Conservation (phyloP, 2,797 vertebrate genomes). For the Sebastiscus tertius region DNA sequence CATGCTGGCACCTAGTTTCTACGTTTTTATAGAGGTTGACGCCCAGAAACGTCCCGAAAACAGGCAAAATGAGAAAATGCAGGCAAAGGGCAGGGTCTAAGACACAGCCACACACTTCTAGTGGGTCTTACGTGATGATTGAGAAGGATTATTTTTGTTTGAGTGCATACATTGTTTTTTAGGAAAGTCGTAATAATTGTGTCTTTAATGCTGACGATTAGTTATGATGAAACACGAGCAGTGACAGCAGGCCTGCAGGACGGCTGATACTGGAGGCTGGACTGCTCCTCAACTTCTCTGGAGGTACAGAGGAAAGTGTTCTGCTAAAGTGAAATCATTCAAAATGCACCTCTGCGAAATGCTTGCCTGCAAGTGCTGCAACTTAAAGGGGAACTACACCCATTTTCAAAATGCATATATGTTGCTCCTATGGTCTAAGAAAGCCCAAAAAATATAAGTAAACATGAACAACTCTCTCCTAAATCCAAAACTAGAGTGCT, state of each 20-base stretch:
- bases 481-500: too few species aligned
- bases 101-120: not conserved
- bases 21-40: not conserved
- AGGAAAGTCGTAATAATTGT: too few species aligned
- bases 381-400: too few species aligned
- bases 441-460: too few species aligned
- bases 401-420: too few species aligned
- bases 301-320: not conserved
- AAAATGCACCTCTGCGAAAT: not conserved
- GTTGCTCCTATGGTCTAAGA: too few species aligned
- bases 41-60: not conserved
- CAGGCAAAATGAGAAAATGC: not conserved
- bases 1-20: not conserved
- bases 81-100: not conserved
- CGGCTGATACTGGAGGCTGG: not conserved
- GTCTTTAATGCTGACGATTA: not conserved
- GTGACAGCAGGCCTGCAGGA: not conserved
- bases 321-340: not conserved
- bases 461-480: too few species aligned
- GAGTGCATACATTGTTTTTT: not conserved
- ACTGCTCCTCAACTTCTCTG: conserved; percentile 1
- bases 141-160: not conserved
- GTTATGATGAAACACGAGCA: not conserved
- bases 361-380: too few species aligned
- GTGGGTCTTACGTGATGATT: not conserved